Evolutionary conservation across 2,113 vertebrate species (phyloP), one percentile per base, ranked within the genome.

Genomic region (Gorsachius goisagi): DNA sequence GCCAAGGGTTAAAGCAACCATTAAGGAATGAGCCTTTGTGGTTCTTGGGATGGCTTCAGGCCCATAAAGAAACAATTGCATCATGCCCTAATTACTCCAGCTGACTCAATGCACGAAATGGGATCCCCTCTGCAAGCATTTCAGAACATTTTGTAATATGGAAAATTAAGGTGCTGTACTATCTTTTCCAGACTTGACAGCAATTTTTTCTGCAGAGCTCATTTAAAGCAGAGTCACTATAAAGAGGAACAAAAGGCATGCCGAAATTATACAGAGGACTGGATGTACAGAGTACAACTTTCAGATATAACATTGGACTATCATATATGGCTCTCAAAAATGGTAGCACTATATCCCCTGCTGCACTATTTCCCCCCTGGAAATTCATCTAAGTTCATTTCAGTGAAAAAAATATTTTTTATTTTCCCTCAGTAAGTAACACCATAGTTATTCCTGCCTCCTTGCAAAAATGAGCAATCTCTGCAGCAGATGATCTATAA

Each of bases 101-200:
- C 33, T 84, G 79, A 90, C 73, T 77, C 17, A 1, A 45, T n/a
- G 39, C 52, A 75, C 10, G 11, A 76, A 67, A 45, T 82, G 55
- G 37, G 82, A 83, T 95, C 59, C 59, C 47, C 45, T 89, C 86
- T 82, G 84, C 81, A 89, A 86, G 88, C 59, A 56, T 78, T 86
- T 89, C 75, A 90, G 91, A 78, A 94, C 28, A 37, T 85, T 94
- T 80, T 68, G 66, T 77, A 93, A 90, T 53, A 86, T 28, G 75
- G 78, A 94, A 93, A 94, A 97, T 86, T 53, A 95, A 90, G 80
- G 88, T 94, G 85, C 85, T 93, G 41, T 52, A 60, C 90, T 88
- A n/a, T 77, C 60, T 72, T 94, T 85, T 55, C 80, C 73, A 80
- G 77, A 74, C 50, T 35, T 49, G 44, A 81, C 23, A 95, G 50